Evolutionary conservation across 2,888 invertebrate species (phyloP).

Genomic region (Sphaerophoria taeniata): DNA sequence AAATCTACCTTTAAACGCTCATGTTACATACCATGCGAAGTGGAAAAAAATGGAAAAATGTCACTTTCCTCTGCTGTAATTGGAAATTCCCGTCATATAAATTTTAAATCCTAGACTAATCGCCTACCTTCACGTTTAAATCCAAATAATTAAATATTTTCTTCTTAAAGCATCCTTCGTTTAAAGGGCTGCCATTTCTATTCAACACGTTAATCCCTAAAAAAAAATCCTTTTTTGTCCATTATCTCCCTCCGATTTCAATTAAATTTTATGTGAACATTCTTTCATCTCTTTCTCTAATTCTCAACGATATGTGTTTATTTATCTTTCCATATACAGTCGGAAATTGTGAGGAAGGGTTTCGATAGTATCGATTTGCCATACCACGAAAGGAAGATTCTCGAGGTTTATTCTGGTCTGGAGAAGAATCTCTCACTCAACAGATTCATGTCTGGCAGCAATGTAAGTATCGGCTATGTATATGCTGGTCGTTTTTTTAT

Average conservation of each 20-base stretch:
- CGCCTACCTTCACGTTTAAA: neutral
- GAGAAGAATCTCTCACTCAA: slow-evolving; percentile 80
- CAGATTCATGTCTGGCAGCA: slow-evolving; percentile 80
- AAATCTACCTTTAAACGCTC: neutral
- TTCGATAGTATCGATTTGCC: slow-evolving; percentile 79
- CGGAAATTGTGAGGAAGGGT: slow-evolving; percentile 79
- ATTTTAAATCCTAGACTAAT: neutral
- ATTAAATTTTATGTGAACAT: slow-evolving; percentile 49
- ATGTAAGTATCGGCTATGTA: slow-evolving; percentile 77
- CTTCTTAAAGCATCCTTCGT: neutral
- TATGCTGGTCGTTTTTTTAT: neutral
- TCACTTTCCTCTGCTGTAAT: neutral
- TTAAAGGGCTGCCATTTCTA: neutral
- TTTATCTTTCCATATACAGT: slow-evolving; percentile 75
- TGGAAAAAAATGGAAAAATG: neutral
- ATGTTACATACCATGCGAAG: neutral
- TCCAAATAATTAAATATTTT: neutral
- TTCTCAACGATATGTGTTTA: slow-evolving; percentile 5
- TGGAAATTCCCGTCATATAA: neutral
- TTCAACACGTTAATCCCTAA: slow-evolving; percentile 28
- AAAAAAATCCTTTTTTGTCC: slow-evolving; percentile 30
- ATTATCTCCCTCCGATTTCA: slow-evolving; percentile 57
- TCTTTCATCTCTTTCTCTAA: slow-evolving; percentile 14
- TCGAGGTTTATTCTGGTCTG: slow-evolving; percentile 82
- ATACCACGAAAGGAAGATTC: slow-evolving; percentile 79